Evolutionary conservation across 2,797 vertebrate species (phyloP).

Genomic region (Oophaga sylvatica): DNA sequence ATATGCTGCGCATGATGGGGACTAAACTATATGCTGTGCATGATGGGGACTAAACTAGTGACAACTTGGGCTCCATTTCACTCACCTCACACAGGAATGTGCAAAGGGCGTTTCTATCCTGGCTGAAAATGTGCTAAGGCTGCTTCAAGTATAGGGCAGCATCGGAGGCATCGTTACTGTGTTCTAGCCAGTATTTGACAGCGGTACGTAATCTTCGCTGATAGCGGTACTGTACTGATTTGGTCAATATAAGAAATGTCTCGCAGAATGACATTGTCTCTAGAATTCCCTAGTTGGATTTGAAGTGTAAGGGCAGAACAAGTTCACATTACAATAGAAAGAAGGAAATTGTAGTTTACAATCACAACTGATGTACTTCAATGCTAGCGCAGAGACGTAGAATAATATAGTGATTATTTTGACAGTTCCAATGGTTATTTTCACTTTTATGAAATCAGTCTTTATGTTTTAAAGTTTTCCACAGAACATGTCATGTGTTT

Average conservation of each 20-base stretch:
- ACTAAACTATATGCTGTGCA: too few species aligned
- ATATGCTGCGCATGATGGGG: neutral
- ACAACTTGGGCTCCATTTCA: neutral
- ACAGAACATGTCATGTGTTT: neutral
- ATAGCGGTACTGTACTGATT: neutral
- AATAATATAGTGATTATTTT: neutral
- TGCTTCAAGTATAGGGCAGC: neutral
- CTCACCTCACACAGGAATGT: neutral
- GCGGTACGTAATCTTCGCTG: neutral
- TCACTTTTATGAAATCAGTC: constrained; percentile 12
- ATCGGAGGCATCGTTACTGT: neutral
- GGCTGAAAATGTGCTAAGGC: neutral
- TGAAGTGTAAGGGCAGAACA: neutral
- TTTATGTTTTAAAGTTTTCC: neutral
- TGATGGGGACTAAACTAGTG: neutral
- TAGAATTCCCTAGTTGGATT: neutral
- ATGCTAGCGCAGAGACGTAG: neutral
- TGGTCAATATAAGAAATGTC: neutral
- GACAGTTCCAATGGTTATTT: constrained; percentile 6
- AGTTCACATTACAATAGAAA: neutral
- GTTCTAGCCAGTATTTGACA: neutral
- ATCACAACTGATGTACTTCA: neutral
- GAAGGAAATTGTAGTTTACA: neutral
- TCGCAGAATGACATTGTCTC: neutral
- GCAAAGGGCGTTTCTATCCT: neutral